phyloP scores from a whole-genome alignment of 2,113 vertebrate species.

The Sander lucioperca region DNA sequence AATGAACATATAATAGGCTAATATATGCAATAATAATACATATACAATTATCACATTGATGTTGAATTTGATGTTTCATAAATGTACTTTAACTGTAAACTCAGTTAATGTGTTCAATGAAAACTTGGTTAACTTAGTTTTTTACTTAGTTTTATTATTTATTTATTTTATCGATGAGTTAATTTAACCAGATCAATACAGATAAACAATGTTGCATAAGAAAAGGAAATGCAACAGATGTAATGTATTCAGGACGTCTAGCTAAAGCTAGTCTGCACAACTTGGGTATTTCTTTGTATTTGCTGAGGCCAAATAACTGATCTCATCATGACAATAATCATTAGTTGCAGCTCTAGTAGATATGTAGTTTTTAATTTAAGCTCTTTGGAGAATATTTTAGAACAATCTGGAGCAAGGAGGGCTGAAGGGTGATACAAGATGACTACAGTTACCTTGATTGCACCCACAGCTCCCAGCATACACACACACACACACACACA shows the following conservation, averaged over 20 bases:
- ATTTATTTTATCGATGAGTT: neutral
- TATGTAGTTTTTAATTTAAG: neutral
- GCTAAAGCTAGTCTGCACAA: neutral
- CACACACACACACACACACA: neutral
- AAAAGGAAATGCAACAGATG: neutral
- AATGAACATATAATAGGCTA: neutral
- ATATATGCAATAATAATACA: neutral
- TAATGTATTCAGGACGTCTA: neutral
- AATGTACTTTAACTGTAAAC: neutral
- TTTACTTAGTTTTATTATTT: too few species aligned
- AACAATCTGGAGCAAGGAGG: slow-evolving; percentile 13
- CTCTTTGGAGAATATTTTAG: neutral
- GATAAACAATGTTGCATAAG: neutral
- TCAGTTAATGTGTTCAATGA: neutral
- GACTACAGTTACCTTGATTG: slow-evolving; percentile 18
- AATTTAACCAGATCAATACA: neutral
- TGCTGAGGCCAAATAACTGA: neutral
- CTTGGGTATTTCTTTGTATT: neutral
- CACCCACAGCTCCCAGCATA: slow-evolving; percentile 12
- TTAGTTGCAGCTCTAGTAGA: neutral
- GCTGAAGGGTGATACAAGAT: neutral
- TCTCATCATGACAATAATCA: neutral
- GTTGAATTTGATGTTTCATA: neutral
- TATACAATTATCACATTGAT: neutral
- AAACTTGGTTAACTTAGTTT: too few species aligned